These are phyloP conservation scores for Polyodon spathula DNA, from an alignment of 2,113 vertebrate species.

Conservation along the genomic window DNA sequence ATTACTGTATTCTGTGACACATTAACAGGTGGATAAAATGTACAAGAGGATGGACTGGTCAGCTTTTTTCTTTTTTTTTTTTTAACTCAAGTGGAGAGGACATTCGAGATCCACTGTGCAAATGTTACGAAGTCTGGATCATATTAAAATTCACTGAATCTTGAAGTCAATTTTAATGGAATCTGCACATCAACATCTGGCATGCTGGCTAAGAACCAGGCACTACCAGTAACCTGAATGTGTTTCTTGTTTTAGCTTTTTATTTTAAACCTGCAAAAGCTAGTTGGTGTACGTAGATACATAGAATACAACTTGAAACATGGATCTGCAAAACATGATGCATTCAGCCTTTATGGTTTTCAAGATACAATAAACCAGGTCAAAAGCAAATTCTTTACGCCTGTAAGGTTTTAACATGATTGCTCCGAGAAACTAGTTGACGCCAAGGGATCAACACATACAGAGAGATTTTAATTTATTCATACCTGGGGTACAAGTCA, in stretches of 20 bases:
- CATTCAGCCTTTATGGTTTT: constrained; percentile 28
- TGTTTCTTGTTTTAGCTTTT: constrained; percentile 25
- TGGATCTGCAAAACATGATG: constrained; percentile 38
- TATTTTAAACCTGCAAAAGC: constrained; percentile 24
- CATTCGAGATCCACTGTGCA: too few relatives aligned
- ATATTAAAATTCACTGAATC: too few relatives aligned
- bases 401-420: constrained; percentile 3
- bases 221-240: too few relatives aligned
- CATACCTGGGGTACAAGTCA: constrained; percentile 1
- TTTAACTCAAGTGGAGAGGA: too few relatives aligned
- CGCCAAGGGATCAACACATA: neutral
- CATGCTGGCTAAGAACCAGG: too few relatives aligned
- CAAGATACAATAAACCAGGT: constrained; percentile 47
- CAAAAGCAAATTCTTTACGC: constrained; percentile 47
- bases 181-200: too few relatives aligned
- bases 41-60: too few relatives aligned
- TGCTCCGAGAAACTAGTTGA: neutral
- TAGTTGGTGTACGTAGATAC: constrained; percentile 21
- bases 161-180: too few relatives aligned
- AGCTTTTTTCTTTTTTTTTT: too few relatives aligned
- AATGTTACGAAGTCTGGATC: too few relatives aligned
- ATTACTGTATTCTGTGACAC: too few relatives aligned
- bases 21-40: too few relatives aligned
- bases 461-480: constrained; percentile 4
- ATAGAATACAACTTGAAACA: constrained; percentile 18